These are phyloP conservation scores for Acheta domesticus DNA, from an alignment of 2,888 invertebrate species.

Conservation along the genomic window DNA sequence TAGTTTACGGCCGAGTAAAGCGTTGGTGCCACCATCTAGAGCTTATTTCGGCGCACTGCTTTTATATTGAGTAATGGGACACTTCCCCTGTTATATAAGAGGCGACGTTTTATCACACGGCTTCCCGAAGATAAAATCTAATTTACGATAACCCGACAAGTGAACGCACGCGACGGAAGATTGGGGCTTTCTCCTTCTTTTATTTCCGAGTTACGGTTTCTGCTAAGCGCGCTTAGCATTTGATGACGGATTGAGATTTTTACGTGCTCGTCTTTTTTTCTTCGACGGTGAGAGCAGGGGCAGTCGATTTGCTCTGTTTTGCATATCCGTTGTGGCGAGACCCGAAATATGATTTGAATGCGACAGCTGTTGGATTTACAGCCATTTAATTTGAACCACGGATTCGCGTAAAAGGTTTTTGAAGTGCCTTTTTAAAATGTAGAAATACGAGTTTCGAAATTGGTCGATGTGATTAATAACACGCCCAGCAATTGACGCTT, in stretches of 20 bases:
- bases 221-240: background rate
- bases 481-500: conserved; percentile 18
- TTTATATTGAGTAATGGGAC: background rate
- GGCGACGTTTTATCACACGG: background rate
- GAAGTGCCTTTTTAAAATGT: conserved; percentile 18
- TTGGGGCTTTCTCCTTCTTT: background rate
- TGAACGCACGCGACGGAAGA: background rate
- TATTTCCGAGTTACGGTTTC: background rate
- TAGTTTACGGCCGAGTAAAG: too few relatives aligned
- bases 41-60: too few relatives aligned
- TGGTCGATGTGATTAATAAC: conserved; percentile 8
- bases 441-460: conserved; percentile 7
- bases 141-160: conserved; percentile 18
- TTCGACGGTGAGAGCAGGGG: background rate
- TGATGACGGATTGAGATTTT: background rate
- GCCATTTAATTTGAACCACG: background rate
- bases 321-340: conserved; percentile 7
- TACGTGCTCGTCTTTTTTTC: background rate
- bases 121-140: background rate
- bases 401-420: conserved; percentile 4
- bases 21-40: too few relatives aligned
- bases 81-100: background rate
- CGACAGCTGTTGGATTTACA: conserved; percentile 10
- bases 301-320: background rate
- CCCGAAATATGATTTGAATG: conserved; percentile 2